Evolutionary conservation across 2,113 vertebrate species (phyloP), one percentile per base, ranked within the genome.

Genomic region (Paramormyrops kingsleyae): DNA sequence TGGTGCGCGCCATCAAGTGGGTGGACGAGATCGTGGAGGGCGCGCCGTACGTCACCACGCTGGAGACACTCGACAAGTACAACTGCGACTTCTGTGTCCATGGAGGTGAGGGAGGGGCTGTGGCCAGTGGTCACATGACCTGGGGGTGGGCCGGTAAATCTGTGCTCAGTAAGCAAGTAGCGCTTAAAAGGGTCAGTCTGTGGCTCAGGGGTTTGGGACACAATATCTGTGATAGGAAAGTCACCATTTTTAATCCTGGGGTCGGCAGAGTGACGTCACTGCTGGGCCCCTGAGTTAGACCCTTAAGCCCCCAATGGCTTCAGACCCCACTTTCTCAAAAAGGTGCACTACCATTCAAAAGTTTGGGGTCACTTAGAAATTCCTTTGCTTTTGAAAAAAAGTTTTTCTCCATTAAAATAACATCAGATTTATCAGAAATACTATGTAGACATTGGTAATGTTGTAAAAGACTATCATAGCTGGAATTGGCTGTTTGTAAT

Each of bases 1-100:
- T 99, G 97, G 98, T 99, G 83, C 96, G 96, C 42, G 98, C 98
- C 93, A 99, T 99, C 93, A 99, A 99, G 92, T 99, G 98, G 98
- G 98, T 99, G 92, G 98, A 99, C 74, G 98, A 99, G 91, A 97
- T 99, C 31, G 97, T 98, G 87, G 95, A 98, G 2, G 97, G 97
- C 2, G 98, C 98, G 4, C 98, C 98, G 4, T 99, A 99, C 0
- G 98, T 99, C 93, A 99, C 98, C 93, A 98, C 97, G 0, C 95
- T 99, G 91, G 97, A 97, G 92, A 99, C 98, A 0, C 95, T 99
- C 89, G 97, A 99, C 96, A 98, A 98, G 93, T 97, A 98, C 92
- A 95, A 92, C 95, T 97, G 97, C 90, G 97, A 99, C 95, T 99
- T 99, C 96, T 99, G 98, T n/a, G 98, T 99, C 87, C 98, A 99